Conservation (phyloP, 2,797 vertebrate genomes). For the Stomatorhinus walkeri region DNA sequence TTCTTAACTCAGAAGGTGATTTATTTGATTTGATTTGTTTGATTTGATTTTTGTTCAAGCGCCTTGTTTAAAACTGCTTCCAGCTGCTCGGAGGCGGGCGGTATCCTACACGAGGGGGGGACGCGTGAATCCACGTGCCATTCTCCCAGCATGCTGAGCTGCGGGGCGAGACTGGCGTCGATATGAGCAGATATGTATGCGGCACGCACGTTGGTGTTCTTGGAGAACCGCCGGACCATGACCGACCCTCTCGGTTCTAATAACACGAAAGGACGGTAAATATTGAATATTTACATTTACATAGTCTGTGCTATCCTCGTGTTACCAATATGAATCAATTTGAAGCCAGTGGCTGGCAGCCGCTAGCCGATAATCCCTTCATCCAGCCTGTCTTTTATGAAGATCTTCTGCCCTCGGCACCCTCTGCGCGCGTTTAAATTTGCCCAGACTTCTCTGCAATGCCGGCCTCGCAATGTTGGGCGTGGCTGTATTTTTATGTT, state of each 20-base stretch:
- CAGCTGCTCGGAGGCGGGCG: background rate
- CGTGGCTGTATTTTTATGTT: background rate
- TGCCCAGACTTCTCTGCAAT: background rate
- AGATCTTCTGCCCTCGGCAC: background rate
- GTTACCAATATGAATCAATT: constrained; percentile 60
- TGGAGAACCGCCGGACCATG: constrained; percentile 44
- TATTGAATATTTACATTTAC: constrained; percentile 75
- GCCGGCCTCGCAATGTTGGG: background rate
- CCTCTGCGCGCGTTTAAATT: background rate
- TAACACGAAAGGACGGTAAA: constrained; percentile 64
- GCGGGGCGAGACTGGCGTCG: background rate
- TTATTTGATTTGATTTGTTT: background rate
- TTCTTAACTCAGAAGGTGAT: background rate
- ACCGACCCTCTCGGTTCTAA: constrained; percentile 56
- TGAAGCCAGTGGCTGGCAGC: constrained; percentile 41
- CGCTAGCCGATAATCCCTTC: constrained; percentile 13
- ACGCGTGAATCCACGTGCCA: background rate
- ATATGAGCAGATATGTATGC: background rate
- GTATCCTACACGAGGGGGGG: constrained; percentile 28
- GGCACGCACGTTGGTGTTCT: constrained; percentile 31
- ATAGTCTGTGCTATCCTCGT: constrained; percentile 54
- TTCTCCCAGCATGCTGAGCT: background rate
- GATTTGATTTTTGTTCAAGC: background rate
- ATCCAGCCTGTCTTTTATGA: background rate
- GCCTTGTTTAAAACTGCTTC: background rate